phyloP scores from a whole-genome alignment of 2,888 invertebrate genomes.

The Acholoe squamosa region DNA sequence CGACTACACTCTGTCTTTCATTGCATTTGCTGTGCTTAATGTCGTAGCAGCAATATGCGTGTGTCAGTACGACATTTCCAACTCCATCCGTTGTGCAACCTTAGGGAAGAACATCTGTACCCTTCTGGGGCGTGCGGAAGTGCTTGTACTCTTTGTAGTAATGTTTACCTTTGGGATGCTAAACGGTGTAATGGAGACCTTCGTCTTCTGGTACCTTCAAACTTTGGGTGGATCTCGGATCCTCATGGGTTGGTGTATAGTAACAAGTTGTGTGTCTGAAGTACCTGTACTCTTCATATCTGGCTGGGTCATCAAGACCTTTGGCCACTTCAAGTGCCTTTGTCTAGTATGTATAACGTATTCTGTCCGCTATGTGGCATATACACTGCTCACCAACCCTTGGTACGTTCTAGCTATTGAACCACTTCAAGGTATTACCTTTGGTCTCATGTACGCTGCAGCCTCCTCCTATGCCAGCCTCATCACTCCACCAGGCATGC shows the following conservation, averaged over 20 bases:
- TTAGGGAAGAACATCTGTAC: conserved; percentile 90
- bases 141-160: conserved; percentile 91
- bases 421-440: conserved; percentile 92
- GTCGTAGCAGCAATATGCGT: conserved; percentile 90
- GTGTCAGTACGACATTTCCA: conserved; percentile 74
- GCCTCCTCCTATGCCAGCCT: conserved; percentile 94
- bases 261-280: conserved; percentile 76
- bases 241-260: conserved; percentile 77
- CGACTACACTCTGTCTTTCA: conserved; percentile 76
- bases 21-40: conserved; percentile 86
- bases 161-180: conserved; percentile 92
- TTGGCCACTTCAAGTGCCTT: conserved; percentile 91
- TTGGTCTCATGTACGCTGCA: conserved; percentile 95
- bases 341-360: conserved; percentile 91
- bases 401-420: conserved; percentile 90
- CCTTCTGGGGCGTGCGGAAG: conserved; percentile 90
- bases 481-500: conserved; percentile 91
- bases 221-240: conserved; percentile 71
- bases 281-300: conserved; percentile 88
- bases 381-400: conserved; percentile 80
- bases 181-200: conserved; percentile 95
- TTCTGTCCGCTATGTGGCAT: conserved; percentile 91
- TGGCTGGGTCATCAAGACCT: conserved; percentile 90
- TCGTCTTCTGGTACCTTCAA: conserved; percentile 87
- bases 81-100: conserved; percentile 72